Conservation (phyloP, 2,797 vertebrate species). For the Acanthis flammea region DNA sequence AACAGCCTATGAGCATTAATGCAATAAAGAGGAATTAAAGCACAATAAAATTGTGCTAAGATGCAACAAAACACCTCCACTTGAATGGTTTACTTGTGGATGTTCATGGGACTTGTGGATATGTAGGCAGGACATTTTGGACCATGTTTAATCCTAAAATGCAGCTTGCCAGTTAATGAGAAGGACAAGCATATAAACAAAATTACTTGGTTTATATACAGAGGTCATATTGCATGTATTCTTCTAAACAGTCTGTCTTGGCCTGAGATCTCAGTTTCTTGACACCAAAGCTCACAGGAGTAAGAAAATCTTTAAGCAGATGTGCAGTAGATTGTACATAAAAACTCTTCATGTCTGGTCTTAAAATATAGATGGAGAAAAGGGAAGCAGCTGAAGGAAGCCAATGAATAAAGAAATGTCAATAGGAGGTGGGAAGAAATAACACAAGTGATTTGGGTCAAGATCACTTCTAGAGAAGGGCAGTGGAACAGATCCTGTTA, state of each 20-base stretch:
- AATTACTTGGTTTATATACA: background rate
- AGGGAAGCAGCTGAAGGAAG: background rate
- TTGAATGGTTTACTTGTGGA: background rate
- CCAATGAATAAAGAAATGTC: background rate
- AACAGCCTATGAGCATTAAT: background rate
- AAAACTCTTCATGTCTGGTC: background rate
- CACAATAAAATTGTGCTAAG: background rate
- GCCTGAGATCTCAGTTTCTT: background rate
- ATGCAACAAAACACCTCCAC: background rate
- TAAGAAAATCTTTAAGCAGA: background rate
- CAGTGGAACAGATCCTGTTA: background rate
- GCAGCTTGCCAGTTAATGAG: background rate
- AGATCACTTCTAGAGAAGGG: background rate
- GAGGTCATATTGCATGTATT: background rate
- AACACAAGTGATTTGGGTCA: background rate
- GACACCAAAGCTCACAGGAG: background rate
- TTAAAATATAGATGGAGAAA: background rate
- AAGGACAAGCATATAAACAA: background rate
- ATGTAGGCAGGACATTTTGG: background rate
- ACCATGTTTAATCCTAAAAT: background rate
- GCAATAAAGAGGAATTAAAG: background rate
- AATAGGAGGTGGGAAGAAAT: background rate
- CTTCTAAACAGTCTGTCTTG: background rate
- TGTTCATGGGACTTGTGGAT: background rate
- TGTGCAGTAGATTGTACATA: background rate